Percentiles rank a stretch among this genome's conserved stretches.
Evolutionary conservation across 1,140 invertebrate species (phyloP).

Genomic region (Diplogasteroides magnus): DNA sequence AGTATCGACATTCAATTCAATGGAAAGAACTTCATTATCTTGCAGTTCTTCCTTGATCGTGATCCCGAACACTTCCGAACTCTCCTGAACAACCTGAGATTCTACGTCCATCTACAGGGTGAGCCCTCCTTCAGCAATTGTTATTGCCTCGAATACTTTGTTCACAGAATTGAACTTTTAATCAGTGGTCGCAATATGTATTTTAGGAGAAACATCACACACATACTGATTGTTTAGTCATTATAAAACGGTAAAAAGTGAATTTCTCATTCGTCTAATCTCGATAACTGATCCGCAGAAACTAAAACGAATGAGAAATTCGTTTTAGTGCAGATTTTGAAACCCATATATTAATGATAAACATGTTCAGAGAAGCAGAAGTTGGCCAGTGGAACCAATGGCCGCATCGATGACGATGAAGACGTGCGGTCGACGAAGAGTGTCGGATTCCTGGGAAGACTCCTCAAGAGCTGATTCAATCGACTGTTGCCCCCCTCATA

Average conservation of each 20-base stretch:
- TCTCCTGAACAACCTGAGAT: constrained; percentile 15
- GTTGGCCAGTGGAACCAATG: not conserved
- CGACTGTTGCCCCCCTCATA: too few relatives aligned
- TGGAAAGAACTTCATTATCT: not conserved
- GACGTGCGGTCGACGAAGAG: not conserved
- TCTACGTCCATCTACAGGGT: constrained; percentile 12
- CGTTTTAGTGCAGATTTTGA: too few relatives aligned
- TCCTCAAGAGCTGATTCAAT: not conserved
- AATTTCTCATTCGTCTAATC: too few relatives aligned
- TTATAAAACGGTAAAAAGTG: too few relatives aligned
- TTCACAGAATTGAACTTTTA: too few relatives aligned
- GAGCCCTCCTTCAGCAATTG: constrained; percentile 3
- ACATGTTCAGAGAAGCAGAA: not conserved
- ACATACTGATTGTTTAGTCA: too few relatives aligned
- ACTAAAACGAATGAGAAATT: too few relatives aligned
- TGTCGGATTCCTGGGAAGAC: not conserved
- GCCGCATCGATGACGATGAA: not conserved
- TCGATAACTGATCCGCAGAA: not conserved
- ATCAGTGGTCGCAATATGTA: too few relatives aligned
- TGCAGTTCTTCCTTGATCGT: constrained; percentile 16
- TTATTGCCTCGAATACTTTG: constrained; percentile 7
- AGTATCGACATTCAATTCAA: not conserved
- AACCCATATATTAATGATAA: not conserved
- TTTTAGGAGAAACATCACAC: too few relatives aligned
- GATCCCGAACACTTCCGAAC: constrained; percentile 19